phyloP scores from a whole-genome alignment of 2,113 vertebrate genomes.

The Ramphastos sulfuratus region DNA sequence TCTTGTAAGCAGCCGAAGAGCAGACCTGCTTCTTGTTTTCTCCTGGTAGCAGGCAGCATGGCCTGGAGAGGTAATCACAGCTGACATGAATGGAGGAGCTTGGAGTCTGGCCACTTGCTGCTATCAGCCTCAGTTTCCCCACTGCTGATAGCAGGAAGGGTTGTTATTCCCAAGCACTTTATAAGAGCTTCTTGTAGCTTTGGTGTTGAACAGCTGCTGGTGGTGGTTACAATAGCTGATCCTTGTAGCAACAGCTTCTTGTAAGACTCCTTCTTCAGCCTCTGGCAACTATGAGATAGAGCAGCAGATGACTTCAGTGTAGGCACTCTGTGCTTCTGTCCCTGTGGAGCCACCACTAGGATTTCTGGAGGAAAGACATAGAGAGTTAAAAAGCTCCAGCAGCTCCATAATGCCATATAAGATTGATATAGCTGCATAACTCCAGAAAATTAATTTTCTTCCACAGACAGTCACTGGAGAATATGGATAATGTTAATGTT shows the following conservation, averaged over 20 bases:
- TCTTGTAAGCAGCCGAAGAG: conserved; percentile 11
- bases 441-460: neutral
- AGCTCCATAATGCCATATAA: neutral
- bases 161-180: neutral
- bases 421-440: neutral
- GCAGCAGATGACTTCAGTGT: neutral
- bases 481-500: neutral
- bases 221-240: neutral
- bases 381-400: neutral
- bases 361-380: neutral
- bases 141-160: neutral
- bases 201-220: neutral
- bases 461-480: neutral
- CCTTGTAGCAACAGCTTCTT: neutral
- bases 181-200: neutral
- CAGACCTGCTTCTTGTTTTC: conserved; percentile 29
- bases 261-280: neutral
- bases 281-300: neutral
- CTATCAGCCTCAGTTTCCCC: conserved; percentile 35
- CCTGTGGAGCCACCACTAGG: neutral
- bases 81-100: neutral
- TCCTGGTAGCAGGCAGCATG: neutral
- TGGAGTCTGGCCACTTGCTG: neutral
- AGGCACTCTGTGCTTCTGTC: neutral
- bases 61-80: neutral